Evolutionary conservation across 2,797 vertebrate species (phyloP), one percentile per base, ranked within the genome.

Genomic region (Falco berigora): DNA sequence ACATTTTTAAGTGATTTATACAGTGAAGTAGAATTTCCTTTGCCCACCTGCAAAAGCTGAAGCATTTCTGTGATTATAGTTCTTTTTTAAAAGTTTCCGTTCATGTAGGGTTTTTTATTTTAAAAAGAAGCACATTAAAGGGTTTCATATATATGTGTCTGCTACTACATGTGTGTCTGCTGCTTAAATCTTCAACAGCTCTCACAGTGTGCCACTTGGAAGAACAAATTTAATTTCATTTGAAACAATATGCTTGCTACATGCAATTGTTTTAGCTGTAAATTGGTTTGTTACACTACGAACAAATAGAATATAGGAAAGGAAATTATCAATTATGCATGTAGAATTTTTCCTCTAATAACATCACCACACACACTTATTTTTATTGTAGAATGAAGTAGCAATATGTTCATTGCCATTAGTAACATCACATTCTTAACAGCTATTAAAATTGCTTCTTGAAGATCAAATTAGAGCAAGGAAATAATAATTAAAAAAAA

Each of bases 11-110:
- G 63, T 56, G 55, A 72, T 84, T 97, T 94, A 92, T 58, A 72
- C 34, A 91, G 46, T 86, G 78, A 96, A 94, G 92, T 20, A 90
- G 55, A 94, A 96, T 96, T 95, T 91, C 83, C 53, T 95, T 91
- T 92, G 25, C 76, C 69, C 77, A 96, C 94, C 93, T 91, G 96
- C 86, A 94, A 84, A 96, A 84, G 40, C 40, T 83, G 68, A 80
- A 93, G 34, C 44, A 64, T 84, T 96, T 95, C 71, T 96, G 34
- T 76, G 36, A 89, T 74, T 76, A 27, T 32, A 78, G 42, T 58
- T 73, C 5, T 62, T 81, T 94, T 93, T 49, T 82, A 5, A 46
- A 88, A 92, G 38, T 95, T 96, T 96, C 88, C 84, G 69, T 59
- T 93, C n/a, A 55, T 38, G 30, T 58, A 90, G 63, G 8, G 12